Conservation (phyloP, 2,113 vertebrate species). For the Stercorarius parasiticus region DNA sequence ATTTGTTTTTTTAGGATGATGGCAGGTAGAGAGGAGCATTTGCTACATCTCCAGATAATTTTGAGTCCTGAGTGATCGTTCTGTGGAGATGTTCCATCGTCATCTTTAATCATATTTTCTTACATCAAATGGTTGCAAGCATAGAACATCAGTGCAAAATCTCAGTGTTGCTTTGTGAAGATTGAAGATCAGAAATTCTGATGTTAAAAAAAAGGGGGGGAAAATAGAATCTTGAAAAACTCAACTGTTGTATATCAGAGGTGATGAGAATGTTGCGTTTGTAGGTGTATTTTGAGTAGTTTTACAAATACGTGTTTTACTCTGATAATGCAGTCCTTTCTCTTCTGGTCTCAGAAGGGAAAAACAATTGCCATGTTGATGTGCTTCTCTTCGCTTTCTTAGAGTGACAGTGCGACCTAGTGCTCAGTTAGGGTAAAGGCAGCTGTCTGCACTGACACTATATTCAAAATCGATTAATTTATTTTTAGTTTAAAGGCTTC, state of each 20-base stretch:
- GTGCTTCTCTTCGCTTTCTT: neutral
- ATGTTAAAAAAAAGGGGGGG: no score
- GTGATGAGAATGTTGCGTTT: neutral
- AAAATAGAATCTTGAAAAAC: neutral
- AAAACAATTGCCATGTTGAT: neutral
- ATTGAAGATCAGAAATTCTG: neutral
- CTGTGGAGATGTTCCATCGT: neutral
- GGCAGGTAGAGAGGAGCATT: rapidly evolving
- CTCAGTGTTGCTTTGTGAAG: neutral
- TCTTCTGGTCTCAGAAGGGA: neutral
- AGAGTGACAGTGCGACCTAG: slow-evolving; percentile 60
- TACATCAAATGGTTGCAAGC: neutral
- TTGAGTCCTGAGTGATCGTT: neutral
- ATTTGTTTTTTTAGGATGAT: neutral
- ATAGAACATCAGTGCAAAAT: neutral
- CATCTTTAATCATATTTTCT: neutral
- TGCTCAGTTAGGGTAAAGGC: neutral
- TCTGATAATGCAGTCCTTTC: rapidly evolving
- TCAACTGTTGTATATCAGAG: neutral
- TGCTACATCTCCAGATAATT: neutral
- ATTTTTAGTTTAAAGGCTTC: neutral
- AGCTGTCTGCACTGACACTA: neutral
- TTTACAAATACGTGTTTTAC: neutral
- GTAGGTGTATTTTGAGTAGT: neutral
- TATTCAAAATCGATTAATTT: no score